Percentiles rank a stretch among this genome's conserved stretches.
These are phyloP conservation scores for Unio pictorum DNA, from an alignment of 2,888 invertebrate species.

Conservation along the genomic window DNA sequence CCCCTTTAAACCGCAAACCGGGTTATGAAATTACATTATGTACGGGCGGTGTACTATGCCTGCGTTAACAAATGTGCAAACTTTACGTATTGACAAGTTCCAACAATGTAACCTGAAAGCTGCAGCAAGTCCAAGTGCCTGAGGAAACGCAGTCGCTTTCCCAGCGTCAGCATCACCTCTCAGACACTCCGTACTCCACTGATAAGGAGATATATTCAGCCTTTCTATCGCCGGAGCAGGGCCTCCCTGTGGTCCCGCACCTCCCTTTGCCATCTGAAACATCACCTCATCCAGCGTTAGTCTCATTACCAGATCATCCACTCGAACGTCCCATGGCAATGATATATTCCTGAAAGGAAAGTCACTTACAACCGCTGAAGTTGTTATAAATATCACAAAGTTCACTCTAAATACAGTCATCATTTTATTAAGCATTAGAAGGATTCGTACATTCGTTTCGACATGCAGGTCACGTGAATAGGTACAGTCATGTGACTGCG, in stretches of 20 bases:
- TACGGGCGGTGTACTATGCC: too few relatives aligned
- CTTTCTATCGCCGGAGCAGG: slow-evolving; percentile 60
- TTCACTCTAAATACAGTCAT: too few relatives aligned
- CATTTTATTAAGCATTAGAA: too few relatives aligned
- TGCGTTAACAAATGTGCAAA: background rate
- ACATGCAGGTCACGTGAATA: too few relatives aligned
- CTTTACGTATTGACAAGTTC: background rate
- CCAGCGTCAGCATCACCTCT: slow-evolving; percentile 62
- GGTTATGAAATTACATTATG: background rate
- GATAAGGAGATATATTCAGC: slow-evolving; percentile 62
- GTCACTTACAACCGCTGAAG: slow-evolving; percentile 7
- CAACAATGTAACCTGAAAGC: slow-evolving; percentile 58
- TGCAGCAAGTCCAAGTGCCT: slow-evolving; percentile 66
- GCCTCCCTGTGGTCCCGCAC: slow-evolving; percentile 47
- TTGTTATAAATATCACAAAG: too few relatives aligned
- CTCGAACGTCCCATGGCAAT: slow-evolving; percentile 60
- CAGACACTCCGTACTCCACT: slow-evolving; percentile 68
- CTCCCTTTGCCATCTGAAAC: slow-evolving; percentile 53
- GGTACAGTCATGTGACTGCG: too few relatives aligned
- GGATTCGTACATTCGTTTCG: too few relatives aligned
- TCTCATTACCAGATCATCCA: slow-evolving; percentile 60
- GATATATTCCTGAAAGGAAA: slow-evolving; percentile 63
- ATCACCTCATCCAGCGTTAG: slow-evolving; percentile 61
- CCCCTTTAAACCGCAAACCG: too few relatives aligned
- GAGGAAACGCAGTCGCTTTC: slow-evolving; percentile 66